Percentiles rank a stretch among this genome's conserved stretches.
Conservation (phyloP, 2,113 vertebrate genomes). For the Urocolius indicus region DNA sequence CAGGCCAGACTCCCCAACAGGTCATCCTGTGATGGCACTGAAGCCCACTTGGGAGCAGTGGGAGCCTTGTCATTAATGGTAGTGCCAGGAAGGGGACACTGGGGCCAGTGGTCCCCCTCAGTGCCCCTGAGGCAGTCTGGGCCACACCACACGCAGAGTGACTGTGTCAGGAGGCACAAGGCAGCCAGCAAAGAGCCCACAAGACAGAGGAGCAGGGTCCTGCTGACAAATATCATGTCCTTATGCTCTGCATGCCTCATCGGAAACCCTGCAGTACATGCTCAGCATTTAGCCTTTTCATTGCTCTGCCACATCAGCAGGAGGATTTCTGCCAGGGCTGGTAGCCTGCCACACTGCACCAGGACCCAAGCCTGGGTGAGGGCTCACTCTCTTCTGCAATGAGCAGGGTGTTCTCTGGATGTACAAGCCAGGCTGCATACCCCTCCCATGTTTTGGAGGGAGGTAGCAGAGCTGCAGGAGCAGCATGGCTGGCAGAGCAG, state of each 20-base stretch:
- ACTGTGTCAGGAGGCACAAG: background rate
- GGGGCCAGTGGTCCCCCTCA: background rate
- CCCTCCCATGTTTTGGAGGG: rapidly evolving
- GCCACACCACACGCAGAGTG: background rate
- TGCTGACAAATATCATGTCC: background rate
- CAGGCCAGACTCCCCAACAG: background rate
- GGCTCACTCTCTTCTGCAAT: background rate
- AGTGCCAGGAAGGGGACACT: background rate
- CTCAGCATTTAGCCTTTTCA: background rate
- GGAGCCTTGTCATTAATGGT: rapidly evolving
- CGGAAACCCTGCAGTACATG: background rate
- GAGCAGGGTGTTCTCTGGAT: background rate
- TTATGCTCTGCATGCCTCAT: background rate
- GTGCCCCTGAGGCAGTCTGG: background rate
- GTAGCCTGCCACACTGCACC: rapidly evolving
- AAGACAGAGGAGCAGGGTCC: background rate
- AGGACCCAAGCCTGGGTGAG: background rate
- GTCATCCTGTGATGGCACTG: background rate
- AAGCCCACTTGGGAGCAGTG: background rate
- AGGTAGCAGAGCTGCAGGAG: background rate
- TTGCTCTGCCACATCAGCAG: background rate
- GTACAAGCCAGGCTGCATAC: background rate
- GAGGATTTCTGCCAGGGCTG: background rate
- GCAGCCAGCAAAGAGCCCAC: conserved; percentile 27
- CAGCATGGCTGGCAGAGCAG: background rate